Conservation (phyloP, 2,113 vertebrate species). For the Megalops atlanticus region DNA sequence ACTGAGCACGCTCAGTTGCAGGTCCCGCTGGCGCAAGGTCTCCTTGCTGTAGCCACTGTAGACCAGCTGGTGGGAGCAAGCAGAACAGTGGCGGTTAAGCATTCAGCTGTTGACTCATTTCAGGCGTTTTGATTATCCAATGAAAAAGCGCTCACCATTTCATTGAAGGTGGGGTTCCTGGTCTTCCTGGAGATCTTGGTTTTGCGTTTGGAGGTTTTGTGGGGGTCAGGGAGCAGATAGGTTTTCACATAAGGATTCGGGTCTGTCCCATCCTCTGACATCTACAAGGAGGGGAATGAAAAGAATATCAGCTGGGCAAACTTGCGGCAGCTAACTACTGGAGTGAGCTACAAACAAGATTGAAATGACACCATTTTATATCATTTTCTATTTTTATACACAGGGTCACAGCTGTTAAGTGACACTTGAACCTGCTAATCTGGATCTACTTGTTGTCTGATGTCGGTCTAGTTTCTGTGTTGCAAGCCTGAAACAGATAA, state of each 20-base stretch:
- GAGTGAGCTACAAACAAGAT: too few relatives aligned
- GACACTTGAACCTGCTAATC: too few relatives aligned
- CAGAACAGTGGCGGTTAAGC: not conserved
- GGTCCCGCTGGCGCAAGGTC: slow-evolving; percentile 84
- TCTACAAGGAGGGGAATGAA: slow-evolving; percentile 62
- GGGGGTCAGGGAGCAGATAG: slow-evolving; percentile 90
- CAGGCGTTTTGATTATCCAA: too few relatives aligned
- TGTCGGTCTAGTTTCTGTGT: too few relatives aligned
- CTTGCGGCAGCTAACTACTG: too few relatives aligned
- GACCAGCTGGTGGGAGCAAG: slow-evolving; percentile 80
- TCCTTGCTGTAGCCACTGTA: slow-evolving; percentile 94
- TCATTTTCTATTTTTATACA: too few relatives aligned
- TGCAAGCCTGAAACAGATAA: too few relatives aligned
- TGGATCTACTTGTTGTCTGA: too few relatives aligned
- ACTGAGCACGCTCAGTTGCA: slow-evolving; percentile 94
- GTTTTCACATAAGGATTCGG: slow-evolving; percentile 98
- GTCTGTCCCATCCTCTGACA: slow-evolving; percentile 91
- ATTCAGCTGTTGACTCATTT: too few relatives aligned
- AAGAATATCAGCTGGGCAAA: not conserved
- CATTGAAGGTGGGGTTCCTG: slow-evolving; percentile 96
- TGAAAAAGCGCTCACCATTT: slow-evolving; percentile 82
- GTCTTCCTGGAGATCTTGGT: slow-evolving; percentile 96
- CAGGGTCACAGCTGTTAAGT: too few relatives aligned
- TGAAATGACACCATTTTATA: too few relatives aligned
- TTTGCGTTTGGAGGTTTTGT: slow-evolving; percentile 97